Evolutionary conservation across 2,888 invertebrate genomes (phyloP).

Genomic region (Trypoxylon attenuatum): DNA sequence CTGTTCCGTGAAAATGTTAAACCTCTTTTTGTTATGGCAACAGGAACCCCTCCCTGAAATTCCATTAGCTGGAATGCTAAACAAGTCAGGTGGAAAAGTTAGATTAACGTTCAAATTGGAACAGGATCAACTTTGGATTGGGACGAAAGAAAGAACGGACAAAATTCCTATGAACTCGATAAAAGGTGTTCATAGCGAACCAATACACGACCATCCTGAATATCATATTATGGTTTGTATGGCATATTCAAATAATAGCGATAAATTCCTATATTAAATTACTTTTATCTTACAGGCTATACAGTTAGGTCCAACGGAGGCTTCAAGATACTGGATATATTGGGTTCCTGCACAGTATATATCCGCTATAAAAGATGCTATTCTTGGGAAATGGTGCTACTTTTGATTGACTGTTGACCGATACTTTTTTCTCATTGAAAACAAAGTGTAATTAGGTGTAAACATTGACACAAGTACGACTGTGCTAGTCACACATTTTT

Average conservation of each 20-base stretch:
- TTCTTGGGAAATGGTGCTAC: slow-evolving; percentile 90
- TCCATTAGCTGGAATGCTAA: slow-evolving; percentile 92
- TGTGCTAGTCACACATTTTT: slow-evolving; percentile 71
- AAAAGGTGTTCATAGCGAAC: slow-evolving; percentile 86
- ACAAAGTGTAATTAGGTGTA: slow-evolving; percentile 62
- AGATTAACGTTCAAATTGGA: slow-evolving; percentile 94
- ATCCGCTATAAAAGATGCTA: slow-evolving; percentile 92
- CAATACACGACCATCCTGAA: slow-evolving; percentile 91
- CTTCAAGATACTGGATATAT: slow-evolving; percentile 94
- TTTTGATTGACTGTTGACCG: slow-evolving; percentile 76
- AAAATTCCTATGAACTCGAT: slow-evolving; percentile 94
- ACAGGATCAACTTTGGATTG: slow-evolving; percentile 92
- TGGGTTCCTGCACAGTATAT: slow-evolving; percentile 96
- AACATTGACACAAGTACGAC: slow-evolving; percentile 66
- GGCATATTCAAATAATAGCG: neutral
- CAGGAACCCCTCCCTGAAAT: slow-evolving; percentile 87
- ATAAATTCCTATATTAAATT: neutral
- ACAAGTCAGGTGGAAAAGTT: slow-evolving; percentile 92
- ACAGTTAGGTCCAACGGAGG: slow-evolving; percentile 93
- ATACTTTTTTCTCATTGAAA: slow-evolving; percentile 53
- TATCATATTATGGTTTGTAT: slow-evolving; percentile 90
- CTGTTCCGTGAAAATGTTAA: neutral
- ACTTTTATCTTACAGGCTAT: slow-evolving; percentile 79
- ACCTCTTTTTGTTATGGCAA: neutral
- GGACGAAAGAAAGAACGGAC: slow-evolving; percentile 94